phyloP scores from a whole-genome alignment of 2,888 invertebrate genomes.

The Hoplodrina ambigua region DNA sequence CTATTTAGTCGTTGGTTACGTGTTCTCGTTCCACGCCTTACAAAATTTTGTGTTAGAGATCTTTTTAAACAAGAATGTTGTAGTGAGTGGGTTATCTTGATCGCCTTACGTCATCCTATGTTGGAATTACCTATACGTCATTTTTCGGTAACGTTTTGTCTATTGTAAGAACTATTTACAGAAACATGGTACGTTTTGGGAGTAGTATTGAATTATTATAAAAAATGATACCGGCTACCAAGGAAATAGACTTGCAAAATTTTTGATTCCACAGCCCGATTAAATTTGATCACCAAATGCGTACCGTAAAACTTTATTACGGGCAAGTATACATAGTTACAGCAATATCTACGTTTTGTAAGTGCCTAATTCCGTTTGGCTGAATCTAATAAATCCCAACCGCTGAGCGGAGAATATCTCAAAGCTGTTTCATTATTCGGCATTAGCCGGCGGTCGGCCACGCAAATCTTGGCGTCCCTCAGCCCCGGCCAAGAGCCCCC shows the following conservation, averaged over 20 bases:
- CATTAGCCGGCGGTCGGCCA: constrained; percentile 88
- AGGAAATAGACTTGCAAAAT: neutral
- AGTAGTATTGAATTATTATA: constrained; percentile 4
- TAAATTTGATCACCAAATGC: constrained; percentile 46
- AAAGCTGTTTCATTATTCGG: constrained; percentile 89
- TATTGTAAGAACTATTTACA: constrained; percentile 30
- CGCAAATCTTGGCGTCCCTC: constrained; percentile 88
- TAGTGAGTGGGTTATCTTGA: constrained; percentile 50
- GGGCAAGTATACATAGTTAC: constrained; percentile 60
- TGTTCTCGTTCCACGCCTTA: constrained; percentile 9
- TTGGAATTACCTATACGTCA: constrained; percentile 49
- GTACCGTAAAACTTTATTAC: constrained; percentile 60
- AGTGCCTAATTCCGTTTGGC: constrained; percentile 83
- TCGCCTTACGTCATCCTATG: constrained; percentile 48
- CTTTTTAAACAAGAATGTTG: constrained; percentile 37
- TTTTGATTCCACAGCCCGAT: constrained; percentile 36
- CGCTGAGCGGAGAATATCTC: constrained; percentile 83
- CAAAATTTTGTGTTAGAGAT: constrained; percentile 12
- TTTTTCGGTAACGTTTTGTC: constrained; percentile 35
- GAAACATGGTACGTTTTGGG: neutral
- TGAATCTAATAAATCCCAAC: constrained; percentile 86
- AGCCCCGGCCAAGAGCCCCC: constrained; percentile 84
- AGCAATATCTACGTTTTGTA: constrained; percentile 68
- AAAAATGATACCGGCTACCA: neutral
- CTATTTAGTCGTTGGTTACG: neutral